Base-by-base conservation (phyloP, 2,888 invertebrate genomes). In the Drosophila mulleri region DNA sequence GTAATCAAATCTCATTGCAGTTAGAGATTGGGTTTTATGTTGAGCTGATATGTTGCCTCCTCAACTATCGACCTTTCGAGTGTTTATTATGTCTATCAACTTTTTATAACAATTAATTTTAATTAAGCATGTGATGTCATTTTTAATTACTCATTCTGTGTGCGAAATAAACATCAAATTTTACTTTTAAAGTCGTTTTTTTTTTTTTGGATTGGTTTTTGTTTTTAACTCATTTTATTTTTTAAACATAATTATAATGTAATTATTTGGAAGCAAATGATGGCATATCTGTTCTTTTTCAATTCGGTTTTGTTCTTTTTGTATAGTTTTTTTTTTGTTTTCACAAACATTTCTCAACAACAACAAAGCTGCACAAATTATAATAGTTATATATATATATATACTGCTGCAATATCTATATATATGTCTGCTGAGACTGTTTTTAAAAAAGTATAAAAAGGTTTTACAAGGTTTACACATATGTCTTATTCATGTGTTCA, bases 241-340 rank as follows among this genome's bases (percentile, higher is more conserved):
- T 64, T 75, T 83, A 39, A 83, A 83, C 82, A 77, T 84, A 82
- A 77, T 71, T 82, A 78, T 78, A 80, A 73, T 76, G 67, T 83
- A 76, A 75, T 88, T 83, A 84, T 82, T 81, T 89, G 82, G 79
- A 83, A 85, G 83, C 86, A 78, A 82, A 88, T 77, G 80, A 89
- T 84, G 81, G 80, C 83, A 87, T 83, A 70, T 77, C 78, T 61
- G 76, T 84, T 75, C 75, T 75, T 75, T 78, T 61, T 74, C 67
- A 56, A 71, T 75, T 67, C 48, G 70, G 53, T 61, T 65, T 67
- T 58, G 45, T 66, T 73, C 52, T 63, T 61, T 75, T 59, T 39
- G 26, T 60, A 32, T 32, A 29, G 20, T 23, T 32, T 32, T 63
- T 69, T 59, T 59, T 73, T 48, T 54, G 62, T 63, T 59, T 73